Evolutionary conservation across 2,888 invertebrate genomes (phyloP).

Genomic region (Petrolisthes cinctipes): DNA sequence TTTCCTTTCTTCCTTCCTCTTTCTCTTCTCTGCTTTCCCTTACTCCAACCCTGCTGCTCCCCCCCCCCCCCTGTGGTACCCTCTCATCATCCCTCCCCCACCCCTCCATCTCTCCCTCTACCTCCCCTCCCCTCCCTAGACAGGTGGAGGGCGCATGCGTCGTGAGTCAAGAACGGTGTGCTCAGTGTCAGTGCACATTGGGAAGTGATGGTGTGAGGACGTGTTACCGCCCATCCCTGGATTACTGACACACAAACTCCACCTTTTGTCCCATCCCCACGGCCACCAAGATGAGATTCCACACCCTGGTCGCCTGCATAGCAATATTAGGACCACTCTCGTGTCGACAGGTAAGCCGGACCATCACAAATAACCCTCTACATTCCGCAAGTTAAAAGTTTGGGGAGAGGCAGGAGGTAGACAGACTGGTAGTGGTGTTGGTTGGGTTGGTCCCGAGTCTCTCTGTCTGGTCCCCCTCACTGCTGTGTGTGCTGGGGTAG

Average conservation of each 20-base stretch:
- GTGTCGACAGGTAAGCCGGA: background rate
- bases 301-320: background rate
- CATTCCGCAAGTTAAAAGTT: background rate
- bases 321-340: background rate
- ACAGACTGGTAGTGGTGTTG: no score
- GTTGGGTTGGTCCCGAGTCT: no score
- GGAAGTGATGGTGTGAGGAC: conserved; percentile 32
- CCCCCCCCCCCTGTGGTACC: background rate
- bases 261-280: background rate
- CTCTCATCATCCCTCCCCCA: background rate
- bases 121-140: background rate
- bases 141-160: background rate
- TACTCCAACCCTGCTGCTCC: background rate
- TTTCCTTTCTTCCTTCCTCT: background rate
- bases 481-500: no score
- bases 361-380: background rate
- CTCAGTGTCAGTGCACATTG: background rate
- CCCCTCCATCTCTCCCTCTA: background rate
- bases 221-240: conserved; percentile 19
- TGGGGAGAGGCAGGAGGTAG: background rate
- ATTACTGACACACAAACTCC: conserved; percentile 13
- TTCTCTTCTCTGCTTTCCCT: background rate
- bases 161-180: background rate
- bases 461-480: no score
- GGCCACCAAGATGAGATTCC: background rate